A percentile compares a stretch with the other conserved stretches of the same genome.
phyloP scores from a whole-genome alignment of 2,888 invertebrate genomes.

The Gasteruption jaculator region DNA sequence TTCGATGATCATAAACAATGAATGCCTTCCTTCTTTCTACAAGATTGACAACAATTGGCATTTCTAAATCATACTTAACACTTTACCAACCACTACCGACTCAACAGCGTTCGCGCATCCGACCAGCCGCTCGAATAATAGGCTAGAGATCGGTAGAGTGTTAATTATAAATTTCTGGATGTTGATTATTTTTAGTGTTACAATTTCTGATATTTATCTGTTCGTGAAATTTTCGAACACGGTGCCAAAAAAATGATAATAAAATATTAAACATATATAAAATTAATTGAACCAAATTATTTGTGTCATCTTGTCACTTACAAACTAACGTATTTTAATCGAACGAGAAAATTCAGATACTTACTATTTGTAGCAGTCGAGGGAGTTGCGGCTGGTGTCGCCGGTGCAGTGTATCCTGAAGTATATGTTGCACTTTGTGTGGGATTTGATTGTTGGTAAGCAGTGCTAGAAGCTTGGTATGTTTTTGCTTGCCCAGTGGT shows the following conservation, averaged over 20 bases:
- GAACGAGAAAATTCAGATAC: slow-evolving; percentile 31
- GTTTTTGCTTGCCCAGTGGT: slow-evolving; percentile 54
- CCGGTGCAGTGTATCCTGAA: slow-evolving; percentile 47
- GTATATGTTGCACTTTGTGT: slow-evolving; percentile 47
- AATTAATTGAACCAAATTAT: slow-evolving; percentile 1
- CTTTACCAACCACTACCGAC: too few relatives aligned
- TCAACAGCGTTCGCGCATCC: too few relatives aligned
- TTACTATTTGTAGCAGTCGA: slow-evolving; percentile 48
- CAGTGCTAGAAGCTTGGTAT: slow-evolving; percentile 48
- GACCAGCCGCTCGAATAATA: too few relatives aligned
- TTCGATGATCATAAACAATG: too few relatives aligned
- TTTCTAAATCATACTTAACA: too few relatives aligned
- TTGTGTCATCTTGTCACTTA: slow-evolving; percentile 4
- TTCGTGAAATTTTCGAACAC: too few relatives aligned
- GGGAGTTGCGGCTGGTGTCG: slow-evolving; percentile 47
- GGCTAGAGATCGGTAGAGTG: too few relatives aligned
- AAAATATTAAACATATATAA: slow-evolving; percentile 1
- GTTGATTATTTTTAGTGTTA: too few relatives aligned
- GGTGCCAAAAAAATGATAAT: neutral
- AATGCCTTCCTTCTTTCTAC: too few relatives aligned
- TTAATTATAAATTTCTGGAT: too few relatives aligned
- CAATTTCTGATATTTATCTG: too few relatives aligned
- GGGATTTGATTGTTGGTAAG: slow-evolving; percentile 48
- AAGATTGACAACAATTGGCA: too few relatives aligned
- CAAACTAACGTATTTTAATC: neutral